Conservation (phyloP, 1,140 invertebrate genomes). For the Nephila pilipes region DNA sequence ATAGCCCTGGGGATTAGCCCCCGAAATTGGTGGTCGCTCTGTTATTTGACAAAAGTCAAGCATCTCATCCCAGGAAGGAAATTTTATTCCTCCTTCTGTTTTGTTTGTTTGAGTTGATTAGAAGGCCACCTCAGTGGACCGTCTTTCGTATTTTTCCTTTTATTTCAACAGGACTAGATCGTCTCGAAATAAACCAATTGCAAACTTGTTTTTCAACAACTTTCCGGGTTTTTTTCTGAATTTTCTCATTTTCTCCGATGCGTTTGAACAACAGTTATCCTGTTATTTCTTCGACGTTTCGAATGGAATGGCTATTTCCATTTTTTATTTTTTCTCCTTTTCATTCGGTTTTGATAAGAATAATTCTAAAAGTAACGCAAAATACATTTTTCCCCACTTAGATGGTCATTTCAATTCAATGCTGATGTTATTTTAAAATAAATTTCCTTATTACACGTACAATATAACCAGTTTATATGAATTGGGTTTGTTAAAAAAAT, state of each 20-base stretch:
- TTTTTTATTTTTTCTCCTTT: background rate
- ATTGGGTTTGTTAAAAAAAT: too few species aligned
- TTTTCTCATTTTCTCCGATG: constrained; percentile 20
- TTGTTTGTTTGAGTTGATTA: constrained; percentile 67
- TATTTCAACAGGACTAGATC: background rate
- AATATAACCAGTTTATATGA: too few species aligned
- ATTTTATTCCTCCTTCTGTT: constrained; percentile 31
- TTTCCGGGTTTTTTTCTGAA: background rate
- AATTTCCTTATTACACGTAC: too few species aligned
- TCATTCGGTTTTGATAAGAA: too few species aligned
- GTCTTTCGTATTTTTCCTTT: background rate
- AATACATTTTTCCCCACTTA: too few species aligned
- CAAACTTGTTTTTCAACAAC: constrained; percentile 24
- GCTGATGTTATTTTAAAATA: too few species aligned
- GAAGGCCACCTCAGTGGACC: constrained; percentile 23
- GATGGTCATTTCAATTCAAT: too few species aligned
- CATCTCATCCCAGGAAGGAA: background rate
- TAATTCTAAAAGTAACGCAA: too few species aligned
- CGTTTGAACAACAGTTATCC: background rate
- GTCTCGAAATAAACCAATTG: constrained; percentile 42
- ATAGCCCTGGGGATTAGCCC: constrained; percentile 29
- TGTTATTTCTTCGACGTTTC: constrained; percentile 2
- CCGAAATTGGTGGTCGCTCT: constrained; percentile 58
- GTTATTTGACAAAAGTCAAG: constrained; percentile 59
- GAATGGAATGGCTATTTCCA: background rate